Evolutionary conservation across 37 sponge, comb jelly and placozoan genomes (phyloP).

Genomic region (Amphimedon queenslandica): DNA sequence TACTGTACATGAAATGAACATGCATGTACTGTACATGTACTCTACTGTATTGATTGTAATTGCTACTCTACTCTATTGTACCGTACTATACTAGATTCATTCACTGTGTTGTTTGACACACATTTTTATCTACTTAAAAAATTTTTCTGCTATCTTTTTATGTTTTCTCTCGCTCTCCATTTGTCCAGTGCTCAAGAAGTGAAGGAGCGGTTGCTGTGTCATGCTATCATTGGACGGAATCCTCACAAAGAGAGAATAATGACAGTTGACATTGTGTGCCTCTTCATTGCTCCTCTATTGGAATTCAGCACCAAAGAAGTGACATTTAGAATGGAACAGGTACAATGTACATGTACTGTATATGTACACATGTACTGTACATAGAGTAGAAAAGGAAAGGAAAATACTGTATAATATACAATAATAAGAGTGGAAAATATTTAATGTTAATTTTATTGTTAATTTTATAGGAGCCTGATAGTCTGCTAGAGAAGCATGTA

Average conservation of each 20-base stretch:
- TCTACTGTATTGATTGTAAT: too few relatives aligned
- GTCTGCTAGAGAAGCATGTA: slow-evolving; percentile 36
- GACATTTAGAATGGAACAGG: slow-evolving; percentile 67
- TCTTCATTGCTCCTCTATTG: slow-evolving; percentile 84
- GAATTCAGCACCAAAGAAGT: slow-evolving; percentile 67
- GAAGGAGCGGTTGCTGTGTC: slow-evolving; percentile 85
- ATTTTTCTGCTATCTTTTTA: too few relatives aligned
- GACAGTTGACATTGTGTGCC: slow-evolving; percentile 71
- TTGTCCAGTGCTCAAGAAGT: slow-evolving; percentile 61
- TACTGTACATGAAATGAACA: too few relatives aligned
- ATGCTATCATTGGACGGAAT: slow-evolving; percentile 91
- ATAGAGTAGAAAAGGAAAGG: neutral
- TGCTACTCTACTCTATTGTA: too few relatives aligned
- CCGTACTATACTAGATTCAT: neutral
- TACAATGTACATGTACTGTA: too few relatives aligned
- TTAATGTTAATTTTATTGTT: neutral
- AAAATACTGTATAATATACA: neutral
- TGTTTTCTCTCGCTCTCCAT: too few relatives aligned
- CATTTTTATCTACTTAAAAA: too few relatives aligned
- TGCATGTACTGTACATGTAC: too few relatives aligned
- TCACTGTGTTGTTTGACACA: neutral
- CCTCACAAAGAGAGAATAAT: slow-evolving; percentile 92
- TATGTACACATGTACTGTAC: too few relatives aligned
- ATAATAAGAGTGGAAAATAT: too few relatives aligned
- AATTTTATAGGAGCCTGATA: slow-evolving; percentile 42